Conservation (phyloP, 2,888 invertebrate species). For the Scaptomyza flava region DNA sequence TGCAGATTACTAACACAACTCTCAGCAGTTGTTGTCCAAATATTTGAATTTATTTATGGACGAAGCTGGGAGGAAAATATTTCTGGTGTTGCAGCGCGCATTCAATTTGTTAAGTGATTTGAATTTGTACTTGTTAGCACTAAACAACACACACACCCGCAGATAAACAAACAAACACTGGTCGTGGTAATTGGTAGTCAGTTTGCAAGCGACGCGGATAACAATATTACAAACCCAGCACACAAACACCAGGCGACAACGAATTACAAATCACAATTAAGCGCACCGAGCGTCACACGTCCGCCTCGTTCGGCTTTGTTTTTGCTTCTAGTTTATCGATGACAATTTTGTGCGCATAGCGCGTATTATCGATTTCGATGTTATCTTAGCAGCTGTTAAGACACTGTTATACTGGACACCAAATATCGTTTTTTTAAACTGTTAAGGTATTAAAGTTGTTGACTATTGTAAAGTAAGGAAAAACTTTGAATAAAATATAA, state of each 20-base stretch:
- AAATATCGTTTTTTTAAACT: constrained; percentile 8
- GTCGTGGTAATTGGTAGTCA: constrained; percentile 40
- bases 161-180: constrained; percentile 25
- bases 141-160: constrained; percentile 17
- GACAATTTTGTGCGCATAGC: constrained; percentile 26
- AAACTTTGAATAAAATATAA: background rate
- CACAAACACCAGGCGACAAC: constrained; percentile 44
- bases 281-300: constrained; percentile 59
- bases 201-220: constrained; percentile 32
- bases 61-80: constrained; percentile 4
- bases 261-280: constrained; percentile 46
- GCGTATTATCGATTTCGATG: constrained; percentile 44
- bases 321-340: constrained; percentile 54
- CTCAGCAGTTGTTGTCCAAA: background rate
- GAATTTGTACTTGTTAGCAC: constrained; percentile 43
- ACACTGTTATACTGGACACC: constrained; percentile 15
- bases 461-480: too few relatives aligned
- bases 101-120: constrained; percentile 36
- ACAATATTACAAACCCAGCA: constrained; percentile 52
- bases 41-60: constrained; percentile 14
- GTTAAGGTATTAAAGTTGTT: background rate
- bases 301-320: constrained; percentile 61
- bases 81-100: constrained; percentile 27
- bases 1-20: background rate
- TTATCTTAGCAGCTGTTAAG: constrained; percentile 35